Evolutionary conservation across 2,113 vertebrate species (phyloP).

Genomic region (Calypte anna): DNA sequence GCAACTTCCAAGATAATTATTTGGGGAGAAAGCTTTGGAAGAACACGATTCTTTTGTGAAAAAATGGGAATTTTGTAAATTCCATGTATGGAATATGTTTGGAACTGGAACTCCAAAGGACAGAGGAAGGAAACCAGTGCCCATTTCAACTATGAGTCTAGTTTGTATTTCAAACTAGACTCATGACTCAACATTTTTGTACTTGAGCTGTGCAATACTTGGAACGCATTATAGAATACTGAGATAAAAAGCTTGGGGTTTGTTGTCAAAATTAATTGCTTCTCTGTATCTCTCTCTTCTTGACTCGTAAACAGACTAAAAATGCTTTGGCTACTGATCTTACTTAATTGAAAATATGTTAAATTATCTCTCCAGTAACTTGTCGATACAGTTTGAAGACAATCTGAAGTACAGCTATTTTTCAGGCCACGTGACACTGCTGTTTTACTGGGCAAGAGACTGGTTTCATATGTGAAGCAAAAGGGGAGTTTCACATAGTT

Average conservation of each 20-base stretch:
- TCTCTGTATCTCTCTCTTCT: background rate
- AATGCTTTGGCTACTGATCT: background rate
- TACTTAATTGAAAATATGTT: background rate
- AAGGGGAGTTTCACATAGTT: background rate
- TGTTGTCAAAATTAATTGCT: constrained; percentile 17
- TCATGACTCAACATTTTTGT: constrained; percentile 24
- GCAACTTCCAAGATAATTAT: background rate
- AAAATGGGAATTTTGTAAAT: background rate
- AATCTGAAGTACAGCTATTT: background rate
- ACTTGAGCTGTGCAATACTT: constrained; percentile 18
- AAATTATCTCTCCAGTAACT: background rate
- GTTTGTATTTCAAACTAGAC: background rate
- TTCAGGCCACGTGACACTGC: background rate
- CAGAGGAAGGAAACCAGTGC: background rate
- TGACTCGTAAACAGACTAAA: background rate
- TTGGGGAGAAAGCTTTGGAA: background rate
- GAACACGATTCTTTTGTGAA: background rate
- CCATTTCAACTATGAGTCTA: background rate
- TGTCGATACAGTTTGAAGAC: background rate
- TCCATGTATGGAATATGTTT: background rate
- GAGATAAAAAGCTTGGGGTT: constrained; percentile 17
- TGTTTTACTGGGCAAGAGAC: background rate
- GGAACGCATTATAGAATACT: background rate
- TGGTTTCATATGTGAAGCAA: background rate
- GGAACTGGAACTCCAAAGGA: background rate